Evolutionary conservation across 2,113 vertebrate species (phyloP), one percentile per base, ranked within the genome.

Genomic region (Equus przewalskii): DNA sequence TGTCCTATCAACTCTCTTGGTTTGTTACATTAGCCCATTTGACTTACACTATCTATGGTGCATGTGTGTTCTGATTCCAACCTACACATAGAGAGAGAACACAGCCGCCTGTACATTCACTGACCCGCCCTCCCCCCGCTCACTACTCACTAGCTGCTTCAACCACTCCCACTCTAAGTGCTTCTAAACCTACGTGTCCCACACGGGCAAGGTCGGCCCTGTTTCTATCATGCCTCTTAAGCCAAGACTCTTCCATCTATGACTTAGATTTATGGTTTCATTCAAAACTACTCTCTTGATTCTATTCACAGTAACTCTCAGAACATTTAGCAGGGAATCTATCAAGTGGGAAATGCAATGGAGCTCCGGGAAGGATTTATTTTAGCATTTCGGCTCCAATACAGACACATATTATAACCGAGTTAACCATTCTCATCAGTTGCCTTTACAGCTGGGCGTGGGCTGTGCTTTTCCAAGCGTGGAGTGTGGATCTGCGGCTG

Each of bases 401-500:
- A 6, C 1, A 51, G 65, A 56, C 33, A 7, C 3, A 6, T 0
- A 0, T 15, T 0, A 13, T 10, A 36, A 22, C 28, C 3, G 2
- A 36, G 36, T 0, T 16, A 11, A 36, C 16, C 6, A 0, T 56
- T 76, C 76, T 18, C 22, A 41, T 46, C 28, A 2, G 33, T 1
- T 36, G 44, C 46, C 19, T 64, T 70, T 5, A 36, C 15, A 15
- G 7, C 0, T 0, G 3, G 72, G 26, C 1, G 0, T 14, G 41
- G 60, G 30, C 62, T 18, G 11, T 4, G 36, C 6, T 0, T 13
- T 73, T 60, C 5, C 5, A 30, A 65, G 60, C 6, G 7, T 7
- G 7, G 4, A 7, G 4, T 16, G 30, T 6, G 41, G 33, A 5
- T 21, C 30, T 22, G 16, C 7, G 3, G 3, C 22, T 18, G 46